phyloP scores from a whole-genome alignment of 2,888 invertebrate species.

The Lithophane semibrunnea region DNA sequence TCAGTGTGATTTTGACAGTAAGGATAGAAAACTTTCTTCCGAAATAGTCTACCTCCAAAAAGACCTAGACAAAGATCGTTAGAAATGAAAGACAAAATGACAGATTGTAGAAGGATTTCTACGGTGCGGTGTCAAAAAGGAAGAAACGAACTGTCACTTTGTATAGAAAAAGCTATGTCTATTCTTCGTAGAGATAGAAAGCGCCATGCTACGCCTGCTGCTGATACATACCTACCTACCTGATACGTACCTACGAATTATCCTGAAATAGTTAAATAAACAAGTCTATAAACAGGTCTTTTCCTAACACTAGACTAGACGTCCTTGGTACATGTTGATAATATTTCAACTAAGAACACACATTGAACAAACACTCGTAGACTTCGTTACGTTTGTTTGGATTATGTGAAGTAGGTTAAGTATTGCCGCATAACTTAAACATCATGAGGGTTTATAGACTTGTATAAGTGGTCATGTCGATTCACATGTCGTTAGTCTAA shows the following conservation, averaged over 20 bases:
- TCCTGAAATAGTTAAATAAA: background rate
- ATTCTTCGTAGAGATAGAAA: too few relatives aligned
- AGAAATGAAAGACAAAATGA: too few relatives aligned
- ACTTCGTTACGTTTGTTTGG: constrained; percentile 32
- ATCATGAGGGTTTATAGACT: constrained; percentile 34
- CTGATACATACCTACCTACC: too few relatives aligned
- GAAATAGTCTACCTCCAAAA: too few relatives aligned
- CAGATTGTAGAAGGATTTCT: too few relatives aligned
- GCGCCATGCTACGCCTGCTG: too few relatives aligned
- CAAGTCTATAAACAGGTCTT: constrained; percentile 9
- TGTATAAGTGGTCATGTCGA: constrained; percentile 23
- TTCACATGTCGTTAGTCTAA: constrained; percentile 1
- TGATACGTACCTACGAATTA: background rate
- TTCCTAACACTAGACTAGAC: background rate
- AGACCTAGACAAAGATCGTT: too few relatives aligned
- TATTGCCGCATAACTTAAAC: constrained; percentile 22
- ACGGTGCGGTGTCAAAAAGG: too few relatives aligned
- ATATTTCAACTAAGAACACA: constrained; percentile 31
- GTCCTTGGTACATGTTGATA: constrained; percentile 31
- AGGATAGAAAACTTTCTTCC: too few relatives aligned
- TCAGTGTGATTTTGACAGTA: too few relatives aligned
- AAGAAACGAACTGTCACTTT: too few relatives aligned
- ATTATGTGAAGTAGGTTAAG: constrained; percentile 44
- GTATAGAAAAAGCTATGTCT: too few relatives aligned
- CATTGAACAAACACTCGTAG: constrained; percentile 13